Percentiles rank a stretch among this genome's conserved stretches.
phyloP scores from a whole-genome alignment of 2,888 invertebrate genomes.

The Ormia ochracea region DNA sequence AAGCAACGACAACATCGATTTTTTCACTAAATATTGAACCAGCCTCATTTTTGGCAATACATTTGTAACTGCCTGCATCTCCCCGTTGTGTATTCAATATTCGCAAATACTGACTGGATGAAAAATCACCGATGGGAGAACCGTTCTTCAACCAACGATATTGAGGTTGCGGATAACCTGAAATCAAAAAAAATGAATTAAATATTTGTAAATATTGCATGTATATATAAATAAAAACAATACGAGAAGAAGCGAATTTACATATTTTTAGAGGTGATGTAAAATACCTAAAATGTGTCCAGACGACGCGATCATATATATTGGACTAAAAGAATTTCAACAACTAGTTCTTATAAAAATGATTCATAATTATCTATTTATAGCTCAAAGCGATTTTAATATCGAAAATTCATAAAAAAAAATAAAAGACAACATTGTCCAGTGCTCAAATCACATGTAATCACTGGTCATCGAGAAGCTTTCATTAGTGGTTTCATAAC shows the following conservation, averaged over 20 bases:
- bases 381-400: too few species aligned
- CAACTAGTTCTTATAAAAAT: too few species aligned
- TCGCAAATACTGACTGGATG: conserved; percentile 88
- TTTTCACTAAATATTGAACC: conserved; percentile 95
- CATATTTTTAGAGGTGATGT: background rate
- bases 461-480: too few species aligned
- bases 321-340: too few species aligned
- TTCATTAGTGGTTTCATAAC: too few species aligned
- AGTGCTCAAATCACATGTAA: too few species aligned
- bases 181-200: conserved; percentile 64
- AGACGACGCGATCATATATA: background rate
- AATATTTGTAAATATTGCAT: conserved; percentile 28
- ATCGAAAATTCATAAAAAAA: too few species aligned
- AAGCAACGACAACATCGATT: conserved; percentile 92
- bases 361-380: too few species aligned
- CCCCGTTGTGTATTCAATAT: conserved; percentile 87
- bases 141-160: conserved; percentile 96
- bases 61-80: conserved; percentile 94
- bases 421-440: too few species aligned
- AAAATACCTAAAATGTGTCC: background rate
- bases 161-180: conserved; percentile 93
- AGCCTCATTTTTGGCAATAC: conserved; percentile 92
- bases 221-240: conserved; percentile 43
- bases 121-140: conserved; percentile 85
- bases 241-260: background rate